A percentile compares a stretch with the other conserved stretches of the same genome.
Conservation (phyloP, 2,888 invertebrate species). For the Napeogenes sylphis region DNA sequence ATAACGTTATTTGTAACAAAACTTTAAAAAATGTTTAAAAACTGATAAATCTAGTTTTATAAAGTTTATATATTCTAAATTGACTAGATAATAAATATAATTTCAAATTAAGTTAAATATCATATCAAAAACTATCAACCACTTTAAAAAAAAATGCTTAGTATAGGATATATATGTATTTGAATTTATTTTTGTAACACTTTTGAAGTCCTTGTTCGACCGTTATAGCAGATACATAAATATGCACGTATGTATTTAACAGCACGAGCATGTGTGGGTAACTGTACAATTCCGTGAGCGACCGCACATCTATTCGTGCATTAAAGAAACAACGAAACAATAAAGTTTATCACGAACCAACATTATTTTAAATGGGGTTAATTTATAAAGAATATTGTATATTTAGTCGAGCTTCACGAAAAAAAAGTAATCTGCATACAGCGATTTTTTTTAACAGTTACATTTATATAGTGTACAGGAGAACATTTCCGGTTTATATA, state of each 20-base stretch:
- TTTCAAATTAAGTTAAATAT: too few relatives aligned
- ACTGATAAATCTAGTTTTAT: too few relatives aligned
- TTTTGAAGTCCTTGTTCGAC: conserved; percentile 61
- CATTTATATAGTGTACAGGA: too few relatives aligned
- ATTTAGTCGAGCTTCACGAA: too few relatives aligned
- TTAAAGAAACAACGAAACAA: conserved; percentile 29
- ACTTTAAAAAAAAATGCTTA: too few relatives aligned
- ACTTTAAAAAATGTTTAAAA: too few relatives aligned
- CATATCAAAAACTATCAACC: too few relatives aligned
- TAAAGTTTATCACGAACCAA: conserved; percentile 17
- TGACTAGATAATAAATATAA: too few relatives aligned
- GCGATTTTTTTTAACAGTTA: neutral
- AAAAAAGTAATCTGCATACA: conserved; percentile 1
- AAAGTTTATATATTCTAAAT: too few relatives aligned
- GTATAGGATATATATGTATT: conserved; percentile 3
- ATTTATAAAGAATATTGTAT: conserved; percentile 6
- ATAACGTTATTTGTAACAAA: too few relatives aligned
- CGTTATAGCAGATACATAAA: conserved; percentile 72
- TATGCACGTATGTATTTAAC: conserved; percentile 70
- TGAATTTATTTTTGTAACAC: conserved; percentile 45
- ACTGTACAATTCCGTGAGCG: conserved; percentile 64
- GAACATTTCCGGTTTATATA: too few relatives aligned
- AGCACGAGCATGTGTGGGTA: conserved; percentile 65
- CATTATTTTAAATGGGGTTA: conserved; percentile 7
- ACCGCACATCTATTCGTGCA: conserved; percentile 38